Percentiles rank a stretch among this genome's conserved stretches.
phyloP scores from a whole-genome alignment of 2,888 invertebrate genomes.

The Mythimna ferrago region DNA sequence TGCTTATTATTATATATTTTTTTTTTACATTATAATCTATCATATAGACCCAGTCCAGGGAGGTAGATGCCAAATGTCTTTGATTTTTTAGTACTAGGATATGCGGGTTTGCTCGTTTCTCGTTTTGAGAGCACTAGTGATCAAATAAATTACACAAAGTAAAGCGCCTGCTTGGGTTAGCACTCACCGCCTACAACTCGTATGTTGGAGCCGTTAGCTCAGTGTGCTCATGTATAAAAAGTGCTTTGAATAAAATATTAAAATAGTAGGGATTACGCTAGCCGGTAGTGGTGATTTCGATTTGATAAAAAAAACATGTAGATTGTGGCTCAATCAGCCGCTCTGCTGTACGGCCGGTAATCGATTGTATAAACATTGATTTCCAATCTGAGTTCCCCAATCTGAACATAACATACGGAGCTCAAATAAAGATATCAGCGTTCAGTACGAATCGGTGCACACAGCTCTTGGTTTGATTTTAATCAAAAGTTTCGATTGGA shows the following conservation, averaged over 20 bases:
- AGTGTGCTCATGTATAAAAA: background rate
- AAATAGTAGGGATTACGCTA: background rate
- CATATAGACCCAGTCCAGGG: too few species aligned
- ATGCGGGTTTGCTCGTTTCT: too few species aligned
- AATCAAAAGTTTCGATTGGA: slow-evolving; percentile 90
- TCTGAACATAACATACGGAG: slow-evolving; percentile 82
- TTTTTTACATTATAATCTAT: too few species aligned
- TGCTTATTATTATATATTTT: too few species aligned
- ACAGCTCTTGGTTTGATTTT: slow-evolving; percentile 86
- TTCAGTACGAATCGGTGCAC: slow-evolving; percentile 79
- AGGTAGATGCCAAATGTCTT: too few species aligned
- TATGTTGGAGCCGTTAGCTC: too few species aligned
- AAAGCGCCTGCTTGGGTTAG: too few species aligned
- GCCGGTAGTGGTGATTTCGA: slow-evolving; percentile 29
- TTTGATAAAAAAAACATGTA: slow-evolving; percentile 61
- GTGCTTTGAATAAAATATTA: slow-evolving; percentile 20
- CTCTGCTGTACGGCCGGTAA: slow-evolving; percentile 64
- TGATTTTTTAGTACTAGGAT: too few species aligned
- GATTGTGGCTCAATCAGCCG: slow-evolving; percentile 48
- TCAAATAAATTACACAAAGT: too few species aligned
- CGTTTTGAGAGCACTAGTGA: too few species aligned
- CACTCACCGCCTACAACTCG: too few species aligned
- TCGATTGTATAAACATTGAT: slow-evolving; percentile 83
- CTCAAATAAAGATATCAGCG: slow-evolving; percentile 88
- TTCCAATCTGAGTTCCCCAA: slow-evolving; percentile 79